Base-by-base conservation (phyloP, 2,113 vertebrate genomes). In the Coptodon rendalli region DNA sequence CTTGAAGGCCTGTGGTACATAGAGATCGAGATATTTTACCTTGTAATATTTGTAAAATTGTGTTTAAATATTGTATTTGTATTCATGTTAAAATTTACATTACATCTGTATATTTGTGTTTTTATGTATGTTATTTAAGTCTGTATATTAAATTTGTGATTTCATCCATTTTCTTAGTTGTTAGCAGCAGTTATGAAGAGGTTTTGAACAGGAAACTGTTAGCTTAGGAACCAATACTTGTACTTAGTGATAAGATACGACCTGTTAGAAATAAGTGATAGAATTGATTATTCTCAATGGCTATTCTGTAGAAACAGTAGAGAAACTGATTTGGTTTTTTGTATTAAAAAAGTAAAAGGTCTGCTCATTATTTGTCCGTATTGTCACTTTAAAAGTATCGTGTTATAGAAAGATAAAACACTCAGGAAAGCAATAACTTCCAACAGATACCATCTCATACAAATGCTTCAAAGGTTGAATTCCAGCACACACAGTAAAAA, bases 361-460 rank as follows among this genome's bases (percentile, higher is more conserved):
- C 31, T 63, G 5, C 59, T 0, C 31, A 63, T 36, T 36, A n/a
- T 34, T 63, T 63, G 3, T 63, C 59, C 0, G 0, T 63, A 63
- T 3, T 63, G 17, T 63, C 31, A 7, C 59, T 36, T 31, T 63
- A 63, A 6, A 63, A 11, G 9, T 4, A 11, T 36, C 19, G 31
- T 63, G 31, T 11, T 63, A 63, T 19, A 36, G 17, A 63, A 63
- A 63, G 59, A 63, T 19, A 63, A 34, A 36, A 63, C 59, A 36
- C 9, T 63, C 59, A 63, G 19, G 29, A 19, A 63, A 63, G 29
- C 31, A 63, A 36, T 16, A 63, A 34, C 24, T 61, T 34, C 9
- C 1, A 34, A 34, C 29, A 4, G 2, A 36, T 63, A 34, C 17
- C 59, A 63, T 63, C 29, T 63, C 31, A 11, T 11, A 2, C 0